A percentile compares a stretch with the other conserved stretches of the same genome.
Evolutionary conservation across 2,888 invertebrate genomes (phyloP).

Genomic region (Dichetophora obliterata): DNA sequence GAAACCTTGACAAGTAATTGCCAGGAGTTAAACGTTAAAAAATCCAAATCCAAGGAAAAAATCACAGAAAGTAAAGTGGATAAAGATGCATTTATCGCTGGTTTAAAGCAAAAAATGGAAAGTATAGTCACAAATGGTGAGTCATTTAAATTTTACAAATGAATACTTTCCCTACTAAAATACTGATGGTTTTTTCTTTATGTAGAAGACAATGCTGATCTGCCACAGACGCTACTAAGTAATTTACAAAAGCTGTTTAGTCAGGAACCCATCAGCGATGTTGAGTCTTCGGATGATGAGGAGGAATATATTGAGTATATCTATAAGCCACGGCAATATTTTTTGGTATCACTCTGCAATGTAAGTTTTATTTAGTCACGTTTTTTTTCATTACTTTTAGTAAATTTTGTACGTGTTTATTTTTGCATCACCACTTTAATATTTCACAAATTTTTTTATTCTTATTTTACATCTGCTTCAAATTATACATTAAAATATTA

Average conservation of each 20-base stretch:
- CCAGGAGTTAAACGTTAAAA: slow-evolving; percentile 29
- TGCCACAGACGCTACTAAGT: slow-evolving; percentile 56
- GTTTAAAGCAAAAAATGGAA: slow-evolving; percentile 52
- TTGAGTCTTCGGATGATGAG: slow-evolving; percentile 70
- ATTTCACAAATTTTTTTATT: too few relatives aligned
- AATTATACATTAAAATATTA: too few relatives aligned
- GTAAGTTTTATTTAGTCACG: slow-evolving; percentile 52
- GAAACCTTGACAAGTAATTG: neutral
- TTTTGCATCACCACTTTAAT: too few relatives aligned
- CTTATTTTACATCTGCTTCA: too few relatives aligned
- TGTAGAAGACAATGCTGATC: slow-evolving; percentile 52
- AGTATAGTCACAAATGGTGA: slow-evolving; percentile 50
- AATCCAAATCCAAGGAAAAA: slow-evolving; percentile 45
- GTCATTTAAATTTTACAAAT: slow-evolving; percentile 3
- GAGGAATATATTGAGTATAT: slow-evolving; percentile 76
- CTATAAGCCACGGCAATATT: slow-evolving; percentile 77
- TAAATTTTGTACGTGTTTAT: too few relatives aligned
- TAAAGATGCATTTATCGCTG: slow-evolving; percentile 51
- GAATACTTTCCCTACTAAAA: neutral
- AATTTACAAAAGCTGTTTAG: slow-evolving; percentile 63
- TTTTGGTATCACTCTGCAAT: slow-evolving; percentile 74
- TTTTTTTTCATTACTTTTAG: too few relatives aligned
- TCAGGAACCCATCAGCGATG: slow-evolving; percentile 60
- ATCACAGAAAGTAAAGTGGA: slow-evolving; percentile 37
- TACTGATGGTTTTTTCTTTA: neutral